Evolutionary conservation across 2,888 invertebrate genomes (phyloP).

Genomic region (Andrena trimmerana): DNA sequence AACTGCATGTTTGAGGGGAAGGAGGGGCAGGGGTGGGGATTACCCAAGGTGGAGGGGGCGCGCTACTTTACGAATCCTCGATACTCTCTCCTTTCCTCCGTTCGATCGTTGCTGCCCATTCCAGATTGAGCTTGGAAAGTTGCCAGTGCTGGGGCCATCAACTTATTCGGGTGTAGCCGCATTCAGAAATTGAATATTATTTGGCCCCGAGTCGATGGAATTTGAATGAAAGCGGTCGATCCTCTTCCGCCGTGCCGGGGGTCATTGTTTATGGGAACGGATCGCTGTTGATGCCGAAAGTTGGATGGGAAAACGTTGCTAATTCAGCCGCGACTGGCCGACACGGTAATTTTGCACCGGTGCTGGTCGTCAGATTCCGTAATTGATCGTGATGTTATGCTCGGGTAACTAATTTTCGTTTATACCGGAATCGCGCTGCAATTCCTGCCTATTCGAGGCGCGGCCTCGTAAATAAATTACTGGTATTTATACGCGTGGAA

Average conservation of each 20-base stretch:
- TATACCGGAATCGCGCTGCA: slow-evolving; percentile 58
- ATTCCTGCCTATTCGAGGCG: slow-evolving; percentile 41
- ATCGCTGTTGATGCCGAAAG: not conserved
- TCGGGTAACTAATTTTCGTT: slow-evolving; percentile 47
- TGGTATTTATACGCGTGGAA: slow-evolving; percentile 31
- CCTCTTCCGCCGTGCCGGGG: not conserved
- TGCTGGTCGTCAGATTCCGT: slow-evolving; percentile 49
- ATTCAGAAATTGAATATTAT: slow-evolving; percentile 47
- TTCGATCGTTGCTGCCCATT: slow-evolving; percentile 34
- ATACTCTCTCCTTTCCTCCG: not conserved
- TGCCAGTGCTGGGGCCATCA: slow-evolving; percentile 26
- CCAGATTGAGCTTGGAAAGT: slow-evolving; percentile 35
- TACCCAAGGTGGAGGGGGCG: slow-evolving; percentile 12
- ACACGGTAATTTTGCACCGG: slow-evolving; percentile 34
- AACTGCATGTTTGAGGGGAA: not conserved
- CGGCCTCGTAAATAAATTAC: slow-evolving; percentile 52
- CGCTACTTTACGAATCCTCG: slow-evolving; percentile 10
- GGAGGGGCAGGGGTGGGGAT: not conserved
- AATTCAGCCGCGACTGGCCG: slow-evolving; percentile 12
- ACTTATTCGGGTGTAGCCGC: slow-evolving; percentile 8
- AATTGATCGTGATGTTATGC: slow-evolving; percentile 56
- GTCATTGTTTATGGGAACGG: not conserved
- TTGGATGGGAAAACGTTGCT: slow-evolving; percentile 21
- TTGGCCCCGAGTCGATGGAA: slow-evolving; percentile 37
- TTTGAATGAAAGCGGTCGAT: slow-evolving; percentile 30